These are phyloP conservation scores for Cataglyphis livida DNA, from an alignment of 2,888 invertebrate species.

Conservation along the genomic window DNA sequence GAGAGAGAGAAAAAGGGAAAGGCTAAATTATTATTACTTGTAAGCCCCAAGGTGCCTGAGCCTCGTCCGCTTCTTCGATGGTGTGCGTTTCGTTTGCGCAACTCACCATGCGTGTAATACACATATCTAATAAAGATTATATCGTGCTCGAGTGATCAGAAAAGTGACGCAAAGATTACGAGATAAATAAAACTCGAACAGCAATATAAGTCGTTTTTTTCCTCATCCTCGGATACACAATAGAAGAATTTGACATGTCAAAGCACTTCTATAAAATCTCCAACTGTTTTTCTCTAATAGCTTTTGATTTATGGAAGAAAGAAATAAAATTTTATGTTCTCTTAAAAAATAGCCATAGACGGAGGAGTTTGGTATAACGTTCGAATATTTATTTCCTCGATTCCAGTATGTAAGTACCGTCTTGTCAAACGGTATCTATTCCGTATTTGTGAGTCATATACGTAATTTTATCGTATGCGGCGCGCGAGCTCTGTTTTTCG, in stretches of 20 bases:
- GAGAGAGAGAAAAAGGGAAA: slow-evolving; percentile 72
- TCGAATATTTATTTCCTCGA: not conserved
- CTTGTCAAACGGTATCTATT: not conserved
- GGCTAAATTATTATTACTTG: slow-evolving; percentile 73
- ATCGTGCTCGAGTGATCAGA: slow-evolving; percentile 32
- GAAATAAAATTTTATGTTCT: not conserved
- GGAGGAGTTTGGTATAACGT: not conserved
- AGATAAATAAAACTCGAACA: slow-evolving; percentile 25
- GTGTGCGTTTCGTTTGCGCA: slow-evolving; percentile 28
- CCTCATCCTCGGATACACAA: not conserved
- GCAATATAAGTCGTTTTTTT: slow-evolving; percentile 6
- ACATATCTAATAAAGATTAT: slow-evolving; percentile 42
- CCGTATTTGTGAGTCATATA: slow-evolving; percentile 19
- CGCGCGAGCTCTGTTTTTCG: slow-evolving; percentile 48
- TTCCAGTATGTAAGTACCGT: not conserved
- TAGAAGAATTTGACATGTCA: not conserved
- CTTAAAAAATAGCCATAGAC: not conserved
- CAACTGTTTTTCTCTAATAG: not conserved
- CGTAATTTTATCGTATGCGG: slow-evolving; percentile 42
- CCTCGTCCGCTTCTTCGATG: slow-evolving; percentile 31
- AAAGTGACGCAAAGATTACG: slow-evolving; percentile 48
- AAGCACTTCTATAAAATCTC: not conserved
- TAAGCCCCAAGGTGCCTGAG: slow-evolving; percentile 68
- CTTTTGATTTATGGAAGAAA: not conserved
- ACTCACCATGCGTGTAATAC: slow-evolving; percentile 33